Percentiles rank a stretch among this genome's conserved stretches.
phyloP scores from a whole-genome alignment of 92 coral and sea anemone genomes.

The Zoanthus solanderi region DNA sequence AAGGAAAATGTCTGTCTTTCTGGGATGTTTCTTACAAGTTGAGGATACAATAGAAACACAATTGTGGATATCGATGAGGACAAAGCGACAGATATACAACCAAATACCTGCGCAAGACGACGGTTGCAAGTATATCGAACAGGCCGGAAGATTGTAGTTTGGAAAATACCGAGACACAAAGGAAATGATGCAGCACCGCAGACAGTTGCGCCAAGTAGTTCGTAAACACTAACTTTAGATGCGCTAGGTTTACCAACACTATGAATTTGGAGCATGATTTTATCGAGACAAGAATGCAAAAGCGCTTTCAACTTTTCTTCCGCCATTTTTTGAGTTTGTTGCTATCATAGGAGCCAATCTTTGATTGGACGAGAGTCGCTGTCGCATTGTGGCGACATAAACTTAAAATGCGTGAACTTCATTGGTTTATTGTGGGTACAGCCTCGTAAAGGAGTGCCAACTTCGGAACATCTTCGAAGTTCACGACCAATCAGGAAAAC shows the following conservation, averaged over 20 bases:
- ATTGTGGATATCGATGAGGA: conserved; percentile 76
- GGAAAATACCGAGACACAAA: conserved; percentile 75
- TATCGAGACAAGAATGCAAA: conserved; percentile 22
- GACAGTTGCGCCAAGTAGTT: conserved; percentile 60
- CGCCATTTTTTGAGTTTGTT: conserved; percentile 66
- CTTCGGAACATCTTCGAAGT: no score
- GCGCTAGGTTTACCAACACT: neutral
- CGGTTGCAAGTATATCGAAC: conserved; percentile 78
- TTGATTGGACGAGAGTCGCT: no score
- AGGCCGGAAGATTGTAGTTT: conserved; percentile 86
- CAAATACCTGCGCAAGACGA: conserved; percentile 60
- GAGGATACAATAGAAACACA: conserved; percentile 65
- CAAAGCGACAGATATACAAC: conserved; percentile 72
- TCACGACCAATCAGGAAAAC: no score
- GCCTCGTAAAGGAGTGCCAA: no score
- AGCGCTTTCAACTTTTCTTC: conserved; percentile 62
- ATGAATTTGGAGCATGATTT: conserved; percentile 45
- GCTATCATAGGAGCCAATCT: no score
- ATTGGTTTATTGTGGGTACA: no score
- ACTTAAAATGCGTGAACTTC: no score
- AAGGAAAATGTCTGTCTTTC: conserved; percentile 8
- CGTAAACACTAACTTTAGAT: conserved; percentile 44
- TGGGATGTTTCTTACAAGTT: conserved; percentile 45
- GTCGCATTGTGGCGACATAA: no score
- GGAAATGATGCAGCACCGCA: conserved; percentile 79